Percentiles rank a stretch among this genome's conserved stretches.
phyloP scores from a whole-genome alignment of 2,113 vertebrate genomes.

The Plestiodon gilberti region DNA sequence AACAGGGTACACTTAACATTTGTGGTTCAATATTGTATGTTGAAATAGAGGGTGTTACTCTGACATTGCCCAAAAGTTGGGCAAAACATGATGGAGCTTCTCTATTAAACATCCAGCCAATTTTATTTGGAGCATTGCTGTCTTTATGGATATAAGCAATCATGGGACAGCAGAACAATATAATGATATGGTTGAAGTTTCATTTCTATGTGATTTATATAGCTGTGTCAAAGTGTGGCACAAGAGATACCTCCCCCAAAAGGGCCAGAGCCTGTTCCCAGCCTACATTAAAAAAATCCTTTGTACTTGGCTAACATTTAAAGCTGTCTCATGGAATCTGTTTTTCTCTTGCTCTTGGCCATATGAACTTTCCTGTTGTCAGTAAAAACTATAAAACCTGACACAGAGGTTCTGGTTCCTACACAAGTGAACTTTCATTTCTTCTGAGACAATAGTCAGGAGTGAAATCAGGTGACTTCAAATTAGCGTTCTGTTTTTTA shows the following conservation, averaged over 20 bases:
- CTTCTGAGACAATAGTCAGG: slow-evolving; percentile 50
- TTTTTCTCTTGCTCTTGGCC: slow-evolving; percentile 69
- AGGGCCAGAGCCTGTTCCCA: slow-evolving; percentile 53
- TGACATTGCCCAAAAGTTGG: slow-evolving; percentile 46
- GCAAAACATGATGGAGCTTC: slow-evolving; percentile 47
- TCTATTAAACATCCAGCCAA: background rate
- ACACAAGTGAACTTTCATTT: slow-evolving; percentile 50
- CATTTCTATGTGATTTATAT: background rate
- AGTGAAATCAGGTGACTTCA: slow-evolving; percentile 42
- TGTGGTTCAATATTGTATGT: too few species aligned
- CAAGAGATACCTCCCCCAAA: slow-evolving; percentile 36
- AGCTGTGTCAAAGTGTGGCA: slow-evolving; percentile 22
- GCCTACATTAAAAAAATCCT: slow-evolving; percentile 56
- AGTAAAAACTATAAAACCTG: slow-evolving; percentile 76
- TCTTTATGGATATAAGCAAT: too few species aligned
- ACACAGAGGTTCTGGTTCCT: slow-evolving; percentile 62
- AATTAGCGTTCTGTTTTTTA: slow-evolving; percentile 19
- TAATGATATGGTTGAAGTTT: background rate
- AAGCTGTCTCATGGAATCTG: slow-evolving; percentile 71
- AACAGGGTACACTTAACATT: background rate
- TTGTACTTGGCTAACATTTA: slow-evolving; percentile 71
- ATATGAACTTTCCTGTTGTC: slow-evolving; percentile 74
- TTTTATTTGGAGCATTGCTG: background rate
- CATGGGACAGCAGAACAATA: too few species aligned
- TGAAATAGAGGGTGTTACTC: background rate